These are phyloP conservation scores for Catharus minimus DNA, from an alignment of 2,113 vertebrate genomes.

Conservation along the genomic window DNA sequence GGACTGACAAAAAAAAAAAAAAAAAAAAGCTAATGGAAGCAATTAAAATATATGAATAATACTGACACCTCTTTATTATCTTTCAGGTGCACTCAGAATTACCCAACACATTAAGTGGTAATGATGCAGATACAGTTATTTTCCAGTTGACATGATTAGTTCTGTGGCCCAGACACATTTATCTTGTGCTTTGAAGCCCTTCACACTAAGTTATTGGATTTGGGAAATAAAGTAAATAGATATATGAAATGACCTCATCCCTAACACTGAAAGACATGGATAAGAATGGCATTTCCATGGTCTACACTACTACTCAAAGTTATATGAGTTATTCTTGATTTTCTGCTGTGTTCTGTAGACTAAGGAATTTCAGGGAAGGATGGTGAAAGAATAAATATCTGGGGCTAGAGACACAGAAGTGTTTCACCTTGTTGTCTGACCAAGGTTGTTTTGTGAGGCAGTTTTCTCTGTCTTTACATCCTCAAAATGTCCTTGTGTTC, in stretches of 20 bases:
- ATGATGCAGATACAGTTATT: slow-evolving; percentile 72
- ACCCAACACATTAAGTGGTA: slow-evolving; percentile 67
- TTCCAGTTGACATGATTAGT: slow-evolving; percentile 71
- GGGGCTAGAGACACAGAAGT: neutral
- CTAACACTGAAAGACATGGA: slow-evolving; percentile 12
- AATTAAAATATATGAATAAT: slow-evolving; percentile 78
- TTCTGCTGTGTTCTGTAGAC: neutral
- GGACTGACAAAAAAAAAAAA: slow-evolving; percentile 25
- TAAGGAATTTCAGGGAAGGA: neutral
- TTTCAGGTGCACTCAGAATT: slow-evolving; percentile 68
- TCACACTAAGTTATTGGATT: slow-evolving; percentile 54
- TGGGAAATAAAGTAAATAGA: slow-evolving; percentile 55
- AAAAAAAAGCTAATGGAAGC: slow-evolving; percentile 56
- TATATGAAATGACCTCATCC: slow-evolving; percentile 8
- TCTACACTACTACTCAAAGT: neutral
- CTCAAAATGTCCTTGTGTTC: neutral
- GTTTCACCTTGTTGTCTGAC: neutral
- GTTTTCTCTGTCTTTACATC: neutral
- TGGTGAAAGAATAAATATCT: neutral
- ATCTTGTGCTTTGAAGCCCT: slow-evolving; percentile 56
- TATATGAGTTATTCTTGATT: neutral
- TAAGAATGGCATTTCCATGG: neutral
- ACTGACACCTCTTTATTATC: slow-evolving; percentile 70
- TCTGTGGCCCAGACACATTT: slow-evolving; percentile 36
- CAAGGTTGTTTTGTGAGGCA: neutral